phyloP scores from a whole-genome alignment of 2,888 invertebrate species.

The Archaeoteleia sp. region DNA sequence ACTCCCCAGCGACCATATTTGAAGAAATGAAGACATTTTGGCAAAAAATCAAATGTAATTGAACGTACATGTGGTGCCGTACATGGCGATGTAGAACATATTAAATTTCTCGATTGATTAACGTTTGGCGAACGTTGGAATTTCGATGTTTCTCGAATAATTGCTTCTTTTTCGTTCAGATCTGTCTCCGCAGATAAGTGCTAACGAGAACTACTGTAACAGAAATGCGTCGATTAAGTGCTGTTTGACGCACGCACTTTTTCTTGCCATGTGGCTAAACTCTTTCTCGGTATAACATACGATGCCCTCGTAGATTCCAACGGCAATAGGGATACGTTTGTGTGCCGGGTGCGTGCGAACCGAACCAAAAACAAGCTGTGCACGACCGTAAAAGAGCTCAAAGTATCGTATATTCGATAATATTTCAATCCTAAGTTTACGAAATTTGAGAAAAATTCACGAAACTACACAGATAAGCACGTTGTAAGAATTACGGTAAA shows the following conservation, averaged over 20 bases:
- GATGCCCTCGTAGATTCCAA: slow-evolving; percentile 31
- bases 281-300: slow-evolving; percentile 43
- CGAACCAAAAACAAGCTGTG: slow-evolving; percentile 14
- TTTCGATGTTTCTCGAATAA: slow-evolving; percentile 32
- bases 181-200: slow-evolving; percentile 22
- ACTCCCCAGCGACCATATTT: not conserved
- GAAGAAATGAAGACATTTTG: slow-evolving; percentile 30
- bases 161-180: slow-evolving; percentile 24
- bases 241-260: slow-evolving; percentile 47
- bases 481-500: too few relatives aligned
- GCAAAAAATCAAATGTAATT: slow-evolving; percentile 16
- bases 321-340: slow-evolving; percentile 10
- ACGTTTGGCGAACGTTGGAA: slow-evolving; percentile 1
- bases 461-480: too few relatives aligned
- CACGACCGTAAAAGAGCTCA: too few relatives aligned
- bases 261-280: slow-evolving; percentile 38
- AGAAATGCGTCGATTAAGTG: slow-evolving; percentile 51
- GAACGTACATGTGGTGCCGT: too few relatives aligned
- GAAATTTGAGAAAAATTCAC: too few relatives aligned
- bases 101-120: slow-evolving; percentile 2
- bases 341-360: slow-evolving; percentile 8
- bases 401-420: not conserved
- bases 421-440: too few relatives aligned
- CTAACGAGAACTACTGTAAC: slow-evolving; percentile 40
- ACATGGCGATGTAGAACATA: too few relatives aligned